Conservation (phyloP, 1,140 invertebrate genomes). For the Cyrtorhinus lividipennis region DNA sequence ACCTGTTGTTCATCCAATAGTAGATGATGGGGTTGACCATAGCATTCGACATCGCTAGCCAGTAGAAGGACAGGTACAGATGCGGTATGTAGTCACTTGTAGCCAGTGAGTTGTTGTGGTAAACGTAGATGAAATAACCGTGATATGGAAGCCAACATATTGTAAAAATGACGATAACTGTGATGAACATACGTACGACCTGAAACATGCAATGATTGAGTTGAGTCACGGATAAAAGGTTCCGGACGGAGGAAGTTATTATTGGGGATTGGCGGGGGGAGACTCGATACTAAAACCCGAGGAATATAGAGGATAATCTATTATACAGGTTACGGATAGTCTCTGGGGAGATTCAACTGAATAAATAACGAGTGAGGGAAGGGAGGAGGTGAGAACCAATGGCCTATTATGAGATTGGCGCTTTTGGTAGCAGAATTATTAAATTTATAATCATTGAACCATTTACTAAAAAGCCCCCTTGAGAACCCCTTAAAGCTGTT, state of each 20-base stretch:
- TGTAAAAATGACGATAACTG: conserved; percentile 67
- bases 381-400: too few species aligned
- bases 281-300: background rate
- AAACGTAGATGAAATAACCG: conserved; percentile 68
- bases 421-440: too few species aligned
- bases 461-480: too few species aligned
- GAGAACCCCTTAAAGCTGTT: too few species aligned
- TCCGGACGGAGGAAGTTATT: background rate
- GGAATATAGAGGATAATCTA: background rate
- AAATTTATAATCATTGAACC: too few species aligned
- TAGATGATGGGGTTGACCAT: conserved; percentile 87
- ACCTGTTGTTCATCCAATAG: conserved; percentile 81
- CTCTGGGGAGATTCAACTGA: too few species aligned
- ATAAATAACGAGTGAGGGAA: too few species aligned
- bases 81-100: conserved; percentile 61
- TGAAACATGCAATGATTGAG: too few species aligned
- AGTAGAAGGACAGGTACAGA: conserved; percentile 71
- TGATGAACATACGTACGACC: conserved; percentile 75
- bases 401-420: too few species aligned
- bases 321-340: too few species aligned
- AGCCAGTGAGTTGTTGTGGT: conserved; percentile 54
- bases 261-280: background rate
- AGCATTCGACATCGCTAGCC: conserved; percentile 82
- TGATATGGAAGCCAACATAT: conserved; percentile 85
- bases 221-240: too few species aligned